A percentile compares a stretch with the other conserved stretches of the same genome.
phyloP scores from a whole-genome alignment of 1,140 invertebrate genomes.

The Mylabris phalerata region DNA sequence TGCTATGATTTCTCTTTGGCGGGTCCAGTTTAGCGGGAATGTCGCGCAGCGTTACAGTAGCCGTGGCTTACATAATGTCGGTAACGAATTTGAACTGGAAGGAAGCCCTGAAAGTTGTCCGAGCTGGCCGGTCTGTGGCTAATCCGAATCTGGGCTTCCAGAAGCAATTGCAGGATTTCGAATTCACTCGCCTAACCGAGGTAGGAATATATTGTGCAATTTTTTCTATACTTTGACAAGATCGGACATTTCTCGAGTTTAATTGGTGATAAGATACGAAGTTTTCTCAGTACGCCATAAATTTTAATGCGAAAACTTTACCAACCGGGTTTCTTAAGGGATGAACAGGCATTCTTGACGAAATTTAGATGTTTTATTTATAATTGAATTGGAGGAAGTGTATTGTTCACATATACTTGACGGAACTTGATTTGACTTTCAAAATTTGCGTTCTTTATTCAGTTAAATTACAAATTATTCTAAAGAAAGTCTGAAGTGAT shows the following conservation, averaged over 20 bases:
- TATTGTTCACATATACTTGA: too few relatives aligned
- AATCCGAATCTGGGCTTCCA: slow-evolving; percentile 96
- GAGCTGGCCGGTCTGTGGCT: slow-evolving; percentile 81
- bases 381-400: too few relatives aligned
- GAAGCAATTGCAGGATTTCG: slow-evolving; percentile 87
- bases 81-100: slow-evolving; percentile 86
- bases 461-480: too few relatives aligned
- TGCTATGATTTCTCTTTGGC: background rate
- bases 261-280: too few relatives aligned
- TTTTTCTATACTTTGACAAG: too few relatives aligned
- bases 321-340: too few relatives aligned
- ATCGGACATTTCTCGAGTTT: too few relatives aligned
- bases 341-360: too few relatives aligned
- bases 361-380: too few relatives aligned
- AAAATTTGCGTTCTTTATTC: too few relatives aligned
- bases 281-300: background rate
- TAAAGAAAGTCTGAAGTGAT: too few relatives aligned
- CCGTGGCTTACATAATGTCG: slow-evolving; percentile 92
- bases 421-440: too few relatives aligned
- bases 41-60: slow-evolving; percentile 91
- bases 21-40: slow-evolving; percentile 81
- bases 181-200: slow-evolving; percentile 70
- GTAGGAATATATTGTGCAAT: slow-evolving; percentile 44
- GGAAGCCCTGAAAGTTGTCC: slow-evolving; percentile 86
- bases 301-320: background rate